A percentile compares a stretch with the other conserved stretches of the same genome.
These are phyloP conservation scores for Gasterosteus aculeatus DNA, from an alignment of 2,113 vertebrate genomes.

Conservation along the genomic window DNA sequence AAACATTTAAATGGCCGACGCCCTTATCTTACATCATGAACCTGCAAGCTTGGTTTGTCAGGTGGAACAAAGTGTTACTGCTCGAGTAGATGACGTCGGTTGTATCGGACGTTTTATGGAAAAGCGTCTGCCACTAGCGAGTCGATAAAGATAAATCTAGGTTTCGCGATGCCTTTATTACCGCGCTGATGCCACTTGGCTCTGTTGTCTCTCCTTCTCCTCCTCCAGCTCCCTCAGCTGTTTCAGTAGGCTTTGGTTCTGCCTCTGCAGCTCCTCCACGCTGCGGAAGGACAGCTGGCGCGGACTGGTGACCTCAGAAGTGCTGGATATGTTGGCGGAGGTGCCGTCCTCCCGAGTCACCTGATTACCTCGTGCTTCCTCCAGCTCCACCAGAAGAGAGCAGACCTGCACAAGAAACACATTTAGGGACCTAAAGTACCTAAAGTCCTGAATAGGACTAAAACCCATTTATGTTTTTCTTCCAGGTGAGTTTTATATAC, in stretches of 20 bases:
- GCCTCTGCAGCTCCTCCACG: slow-evolving; percentile 92
- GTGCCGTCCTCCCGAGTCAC: slow-evolving; percentile 87
- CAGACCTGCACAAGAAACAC: slow-evolving; percentile 80
- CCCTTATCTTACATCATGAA: not conserved
- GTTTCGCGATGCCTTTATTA: slow-evolving; percentile 51
- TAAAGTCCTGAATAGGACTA: not conserved
- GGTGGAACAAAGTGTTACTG: not conserved
- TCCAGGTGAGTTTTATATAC: not conserved
- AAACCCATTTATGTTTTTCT: not conserved
- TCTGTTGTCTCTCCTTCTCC: slow-evolving; percentile 85
- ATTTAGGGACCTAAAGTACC: not conserved
- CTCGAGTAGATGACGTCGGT: not conserved
- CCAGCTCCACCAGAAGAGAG: slow-evolving; percentile 91
- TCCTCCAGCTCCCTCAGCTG: slow-evolving; percentile 90
- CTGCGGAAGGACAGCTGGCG: slow-evolving; percentile 90
- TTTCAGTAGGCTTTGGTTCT: slow-evolving; percentile 91
- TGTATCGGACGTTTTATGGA: not conserved
- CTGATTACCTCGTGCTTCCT: slow-evolving; percentile 89
- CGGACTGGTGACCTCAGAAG: slow-evolving; percentile 86
- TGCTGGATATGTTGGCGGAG: slow-evolving; percentile 90
- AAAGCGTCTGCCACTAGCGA: not conserved
- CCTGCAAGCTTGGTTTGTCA: not conserved
- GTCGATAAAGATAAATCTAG: not conserved
- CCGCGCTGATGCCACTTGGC: slow-evolving; percentile 85
- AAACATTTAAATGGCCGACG: not conserved